Base-by-base conservation (phyloP, 1,140 invertebrate species). In the Hylaeus volcanicus region DNA sequence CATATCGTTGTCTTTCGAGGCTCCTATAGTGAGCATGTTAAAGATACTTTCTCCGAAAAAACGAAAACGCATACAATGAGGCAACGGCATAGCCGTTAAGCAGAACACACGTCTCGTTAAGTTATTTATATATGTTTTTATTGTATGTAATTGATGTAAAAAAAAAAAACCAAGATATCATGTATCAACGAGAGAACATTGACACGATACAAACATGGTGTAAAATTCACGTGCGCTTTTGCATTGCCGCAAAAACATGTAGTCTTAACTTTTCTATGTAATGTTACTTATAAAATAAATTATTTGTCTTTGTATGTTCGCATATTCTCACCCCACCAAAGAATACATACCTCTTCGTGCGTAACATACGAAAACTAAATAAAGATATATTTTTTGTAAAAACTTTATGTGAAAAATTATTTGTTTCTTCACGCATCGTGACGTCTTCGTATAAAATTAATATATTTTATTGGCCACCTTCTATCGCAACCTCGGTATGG, bases 11-110 rank as follows among this genome's bases (percentile, higher is more conserved):
- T 95, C 96, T 0, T 97, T 97, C 89, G 97, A 98, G 93, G 97
- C 97, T 71, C 97, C 97, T 41, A 94, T 97, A 56, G 97, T 98
- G 71, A 96, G 96, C 84, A 96, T 97, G 95, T 94, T 98, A n/a
- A 96, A 97, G 92, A 96, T 97, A 83, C 89, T 97, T 6, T 94
- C 96, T 6, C 96, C 96, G 53, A 95, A 94, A 85, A 94, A 95
- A 88, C 94, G 95, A 83, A 95, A 94, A 86, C 86, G 92, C 69
- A 92, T 94, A 72, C 89, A 91, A 78, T 92, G 81, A 90, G 48
- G 14, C 45, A 70, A 53, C 74, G 71, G 61, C 63, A 39, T 53
- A 68, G 14, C 48, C 64, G 58, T 73, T 78, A 68, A n/a, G 5
- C 14, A 64, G 5, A 70, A 41, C 72, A 77, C 15, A 37, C n/a